Percentiles rank a stretch among this genome's conserved stretches.
Conservation (phyloP, 1,140 invertebrate species). For the Solen grandis region DNA sequence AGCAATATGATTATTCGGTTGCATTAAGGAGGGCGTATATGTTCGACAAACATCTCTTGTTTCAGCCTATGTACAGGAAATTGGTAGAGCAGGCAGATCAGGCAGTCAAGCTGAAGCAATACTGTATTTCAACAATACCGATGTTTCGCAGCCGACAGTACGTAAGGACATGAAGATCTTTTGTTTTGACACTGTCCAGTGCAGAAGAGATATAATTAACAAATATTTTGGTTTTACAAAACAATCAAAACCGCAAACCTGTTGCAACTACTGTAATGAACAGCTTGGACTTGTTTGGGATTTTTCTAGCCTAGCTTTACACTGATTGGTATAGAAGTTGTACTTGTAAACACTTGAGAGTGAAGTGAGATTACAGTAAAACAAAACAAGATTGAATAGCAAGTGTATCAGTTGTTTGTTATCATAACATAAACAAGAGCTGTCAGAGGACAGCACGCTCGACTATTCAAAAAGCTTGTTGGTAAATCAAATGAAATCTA, state of each 20-base stretch:
- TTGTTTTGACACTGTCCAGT: not conserved
- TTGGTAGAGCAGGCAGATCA: constrained; percentile 22
- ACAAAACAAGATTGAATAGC: too few species aligned
- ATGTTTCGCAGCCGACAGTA: not conserved
- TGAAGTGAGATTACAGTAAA: too few species aligned
- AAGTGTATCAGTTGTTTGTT: too few species aligned
- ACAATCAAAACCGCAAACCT: not conserved
- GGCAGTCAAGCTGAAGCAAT: constrained; percentile 2
- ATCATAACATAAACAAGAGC: too few species aligned
- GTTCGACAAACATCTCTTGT: not conserved
- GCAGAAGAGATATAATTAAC: constrained; percentile 8
- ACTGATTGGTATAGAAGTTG: too few species aligned
- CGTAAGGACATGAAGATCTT: constrained; percentile 14
- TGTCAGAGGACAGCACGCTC: too few species aligned
- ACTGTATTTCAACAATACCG: constrained; percentile 24
- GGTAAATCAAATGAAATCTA: too few species aligned
- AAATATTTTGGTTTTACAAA: constrained; percentile 23
- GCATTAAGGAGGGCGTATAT: too few species aligned
- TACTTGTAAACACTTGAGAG: too few species aligned
- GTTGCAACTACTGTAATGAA: constrained; percentile 10
- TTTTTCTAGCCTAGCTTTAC: constrained; percentile 7
- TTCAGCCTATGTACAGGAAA: constrained; percentile 39
- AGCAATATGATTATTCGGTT: too few species aligned
- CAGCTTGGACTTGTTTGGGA: constrained; percentile 25
- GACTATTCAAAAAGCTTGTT: too few species aligned